phyloP scores from a whole-genome alignment of 37 sponge, comb jelly and placozoan genomes.

The Spongia lamella region DNA sequence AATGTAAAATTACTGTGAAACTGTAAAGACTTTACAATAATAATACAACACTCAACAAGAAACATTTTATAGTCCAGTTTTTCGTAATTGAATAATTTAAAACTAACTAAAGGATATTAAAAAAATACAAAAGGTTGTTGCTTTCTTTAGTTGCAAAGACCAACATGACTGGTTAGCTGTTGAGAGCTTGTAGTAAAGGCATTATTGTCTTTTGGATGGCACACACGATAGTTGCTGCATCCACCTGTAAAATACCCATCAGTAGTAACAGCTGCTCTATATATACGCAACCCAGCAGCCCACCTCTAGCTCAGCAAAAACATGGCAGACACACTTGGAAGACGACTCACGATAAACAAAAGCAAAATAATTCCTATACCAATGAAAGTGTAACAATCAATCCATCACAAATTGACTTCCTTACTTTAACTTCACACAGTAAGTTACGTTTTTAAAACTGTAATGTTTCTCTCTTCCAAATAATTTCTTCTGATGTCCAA shows the following conservation, averaged over 20 bases:
- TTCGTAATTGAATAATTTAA: too few relatives aligned
- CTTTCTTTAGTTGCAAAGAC: too few relatives aligned
- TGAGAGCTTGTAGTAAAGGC: too few relatives aligned
- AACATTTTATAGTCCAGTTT: too few relatives aligned
- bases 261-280: too few relatives aligned
- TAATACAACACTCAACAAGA: too few relatives aligned
- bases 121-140: too few relatives aligned
- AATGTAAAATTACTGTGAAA: too few relatives aligned
- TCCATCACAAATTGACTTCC: neutral
- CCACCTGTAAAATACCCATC: conserved; percentile 43
- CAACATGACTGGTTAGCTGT: too few relatives aligned
- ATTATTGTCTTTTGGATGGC: conserved; percentile 24
- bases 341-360: conserved; percentile 46
- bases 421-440: conserved; percentile 59
- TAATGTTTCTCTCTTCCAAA: conserved; percentile 38
- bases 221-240: conserved; percentile 50
- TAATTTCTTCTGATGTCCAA: conserved; percentile 39
- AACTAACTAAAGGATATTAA: too few relatives aligned
- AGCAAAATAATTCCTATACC: conserved; percentile 55
- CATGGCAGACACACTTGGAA: conserved; percentile 36
- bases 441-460: conserved; percentile 51
- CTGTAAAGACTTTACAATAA: too few relatives aligned
- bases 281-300: too few relatives aligned
- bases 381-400: neutral
- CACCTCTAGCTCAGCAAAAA: conserved; percentile 56